phyloP scores from a whole-genome alignment of 1,140 invertebrate genomes.

The Drosophila saltans region DNA sequence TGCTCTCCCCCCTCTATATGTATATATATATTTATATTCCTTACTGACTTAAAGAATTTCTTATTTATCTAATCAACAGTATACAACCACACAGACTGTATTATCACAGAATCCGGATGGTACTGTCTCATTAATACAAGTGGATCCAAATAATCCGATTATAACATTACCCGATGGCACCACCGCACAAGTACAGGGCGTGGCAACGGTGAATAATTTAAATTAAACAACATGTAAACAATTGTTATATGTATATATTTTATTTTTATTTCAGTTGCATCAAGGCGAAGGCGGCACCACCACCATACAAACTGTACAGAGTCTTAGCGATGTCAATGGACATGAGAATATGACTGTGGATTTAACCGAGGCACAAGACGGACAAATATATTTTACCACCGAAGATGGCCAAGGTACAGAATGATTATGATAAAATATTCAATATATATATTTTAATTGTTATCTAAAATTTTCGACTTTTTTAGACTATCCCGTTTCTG shows the following conservation, averaged over 20 bases:
- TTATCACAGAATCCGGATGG: constrained; percentile 98
- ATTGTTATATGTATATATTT: background rate
- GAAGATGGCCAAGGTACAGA: constrained; percentile 94
- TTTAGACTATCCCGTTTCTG: constrained; percentile 91
- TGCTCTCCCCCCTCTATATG: background rate
- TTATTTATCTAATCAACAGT: constrained; percentile 84
- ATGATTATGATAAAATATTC: background rate
- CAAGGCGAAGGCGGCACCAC: constrained; percentile 88
- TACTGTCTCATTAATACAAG: constrained; percentile 97
- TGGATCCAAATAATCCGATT: constrained; percentile 96
- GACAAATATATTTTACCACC: constrained; percentile 96
- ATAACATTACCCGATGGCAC: constrained; percentile 98
- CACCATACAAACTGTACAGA: constrained; percentile 90
- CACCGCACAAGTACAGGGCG: constrained; percentile 95
- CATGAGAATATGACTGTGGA: constrained; percentile 90
- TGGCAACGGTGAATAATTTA: constrained; percentile 88
- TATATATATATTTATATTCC: constrained; percentile 1
- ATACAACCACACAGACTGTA: constrained; percentile 92
- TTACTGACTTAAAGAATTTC: background rate
- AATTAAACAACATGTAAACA: background rate
- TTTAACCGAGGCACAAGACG: constrained; percentile 95
- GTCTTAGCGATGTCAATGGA: constrained; percentile 86
- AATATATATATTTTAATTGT: background rate
- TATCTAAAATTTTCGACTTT: no score
- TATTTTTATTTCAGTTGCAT: constrained; percentile 86